Conservation (phyloP, 2,797 vertebrate species). For the Myotis daubentonii region DNA sequence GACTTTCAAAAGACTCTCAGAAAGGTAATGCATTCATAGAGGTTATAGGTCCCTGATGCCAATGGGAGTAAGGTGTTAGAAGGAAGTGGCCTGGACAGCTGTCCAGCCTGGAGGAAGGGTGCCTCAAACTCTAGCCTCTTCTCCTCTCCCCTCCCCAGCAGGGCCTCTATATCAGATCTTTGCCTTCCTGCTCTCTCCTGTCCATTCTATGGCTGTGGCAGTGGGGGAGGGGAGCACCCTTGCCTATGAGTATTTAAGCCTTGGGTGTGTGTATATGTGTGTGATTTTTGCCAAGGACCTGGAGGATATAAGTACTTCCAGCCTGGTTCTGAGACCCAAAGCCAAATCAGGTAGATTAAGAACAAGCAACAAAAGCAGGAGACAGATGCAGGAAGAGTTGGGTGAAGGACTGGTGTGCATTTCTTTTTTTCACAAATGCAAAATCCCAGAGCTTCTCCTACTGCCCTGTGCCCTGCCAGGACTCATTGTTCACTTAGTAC, state of each 20-base stretch:
- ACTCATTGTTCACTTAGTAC: not conserved
- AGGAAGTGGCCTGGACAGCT: not conserved
- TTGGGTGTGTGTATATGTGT: not conserved
- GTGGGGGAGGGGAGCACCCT: rapidly evolving
- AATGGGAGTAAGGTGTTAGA: not conserved
- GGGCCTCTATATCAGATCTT: not conserved
- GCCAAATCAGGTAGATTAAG: not conserved
- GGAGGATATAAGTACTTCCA: not conserved
- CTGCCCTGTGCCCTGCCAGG: not conserved
- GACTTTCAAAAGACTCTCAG: not conserved
- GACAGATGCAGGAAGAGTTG: not conserved
- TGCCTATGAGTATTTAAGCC: not conserved
- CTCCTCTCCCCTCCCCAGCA: not conserved
- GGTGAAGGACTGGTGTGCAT: not conserved
- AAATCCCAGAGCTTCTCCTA: not conserved
- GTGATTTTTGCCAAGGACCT: not conserved
- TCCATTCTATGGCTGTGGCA: not conserved
- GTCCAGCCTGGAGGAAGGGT: not conserved
- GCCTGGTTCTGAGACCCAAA: not conserved
- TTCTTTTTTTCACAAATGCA: not conserved
- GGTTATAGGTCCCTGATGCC: too few relatives aligned
- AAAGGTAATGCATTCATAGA: not conserved
- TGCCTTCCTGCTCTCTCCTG: not conserved
- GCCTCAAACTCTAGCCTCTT: rapidly evolving
- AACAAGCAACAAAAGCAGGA: not conserved